Evolutionary conservation across 2,113 vertebrate species (phyloP), one percentile per base, ranked within the genome.

Genomic region (Apeltes quadracus): DNA sequence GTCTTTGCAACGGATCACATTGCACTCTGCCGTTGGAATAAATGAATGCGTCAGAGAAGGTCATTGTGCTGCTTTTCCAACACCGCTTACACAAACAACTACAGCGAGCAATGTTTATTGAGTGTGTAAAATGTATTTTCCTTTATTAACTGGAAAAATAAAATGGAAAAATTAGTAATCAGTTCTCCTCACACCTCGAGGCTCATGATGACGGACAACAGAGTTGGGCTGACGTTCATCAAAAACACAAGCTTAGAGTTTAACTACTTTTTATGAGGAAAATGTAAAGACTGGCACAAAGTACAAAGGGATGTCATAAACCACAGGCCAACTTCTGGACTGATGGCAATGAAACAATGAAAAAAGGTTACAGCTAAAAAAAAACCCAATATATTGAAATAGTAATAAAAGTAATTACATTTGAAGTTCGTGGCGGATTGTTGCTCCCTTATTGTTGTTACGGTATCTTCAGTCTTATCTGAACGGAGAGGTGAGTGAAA

Each of bases 41-140:
- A 53, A 70, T 62, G 61, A 67, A 78, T 75, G 39, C 39, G 71
- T 27, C 5, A 38, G 50, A 12, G 63, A 7, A 13, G 57, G 53
- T 51, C 67, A 20, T n/a, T 54, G n/a, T 22, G 74, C 78, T 81
- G 57, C 83, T 72, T 78, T 78, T 77, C 44, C 70, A 56, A 67
- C 50, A 61, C 63, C 4, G 43, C 44, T 22, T 64, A 69, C 29
- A 15, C 46, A 78, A 69, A 72, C 7, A 36, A 71, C 73, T 10
- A 57, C 61, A 75, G 15, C 9, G 20, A 67, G 58, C 53, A 25
- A 34, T 50, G 3, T 50, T 78, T 64, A 72, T 75, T 67, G 56
- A 76, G 48, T 20, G 20, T 39, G 67, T 75, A 48, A 75, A 79
- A 78, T 23, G 50, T 36, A 29, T 54, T 70, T 63, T 41, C 62